These are phyloP conservation scores for Rhinoraja longicauda DNA, from an alignment of 2,797 vertebrate genomes.

Conservation along the genomic window DNA sequence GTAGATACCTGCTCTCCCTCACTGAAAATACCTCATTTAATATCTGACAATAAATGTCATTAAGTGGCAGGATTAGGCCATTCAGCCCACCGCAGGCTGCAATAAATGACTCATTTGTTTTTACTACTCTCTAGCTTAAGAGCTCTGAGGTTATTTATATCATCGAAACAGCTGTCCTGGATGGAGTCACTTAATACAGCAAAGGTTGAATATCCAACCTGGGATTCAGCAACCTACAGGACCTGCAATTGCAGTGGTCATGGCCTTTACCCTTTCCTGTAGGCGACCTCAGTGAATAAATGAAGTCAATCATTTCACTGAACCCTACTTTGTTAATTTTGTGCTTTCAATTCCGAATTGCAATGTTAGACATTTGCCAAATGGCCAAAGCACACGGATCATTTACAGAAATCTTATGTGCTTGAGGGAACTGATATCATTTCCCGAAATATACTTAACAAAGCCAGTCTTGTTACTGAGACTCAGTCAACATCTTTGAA, in stretches of 20 bases:
- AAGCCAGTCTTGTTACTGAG: background rate
- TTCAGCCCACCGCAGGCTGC: background rate
- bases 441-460: slow-evolving; percentile 26
- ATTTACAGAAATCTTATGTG: background rate
- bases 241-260: background rate
- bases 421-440: slow-evolving; percentile 26
- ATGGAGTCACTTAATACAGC: background rate
- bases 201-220: background rate
- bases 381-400: background rate
- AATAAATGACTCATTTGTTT: background rate
- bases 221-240: background rate
- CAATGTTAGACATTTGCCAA: background rate
- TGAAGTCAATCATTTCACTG: background rate
- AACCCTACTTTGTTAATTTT: too few relatives aligned
- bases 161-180: background rate
- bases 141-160: slow-evolving; percentile 26
- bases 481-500: background rate
- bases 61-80: background rate
- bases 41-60: background rate
- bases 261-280: background rate
- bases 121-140: background rate
- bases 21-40: too few relatives aligned
- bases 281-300: background rate
- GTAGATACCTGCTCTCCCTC: too few relatives aligned
- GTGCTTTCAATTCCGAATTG: background rate